Conservation (phyloP, 2,113 vertebrate species). For the Theristicus caerulescens region DNA sequence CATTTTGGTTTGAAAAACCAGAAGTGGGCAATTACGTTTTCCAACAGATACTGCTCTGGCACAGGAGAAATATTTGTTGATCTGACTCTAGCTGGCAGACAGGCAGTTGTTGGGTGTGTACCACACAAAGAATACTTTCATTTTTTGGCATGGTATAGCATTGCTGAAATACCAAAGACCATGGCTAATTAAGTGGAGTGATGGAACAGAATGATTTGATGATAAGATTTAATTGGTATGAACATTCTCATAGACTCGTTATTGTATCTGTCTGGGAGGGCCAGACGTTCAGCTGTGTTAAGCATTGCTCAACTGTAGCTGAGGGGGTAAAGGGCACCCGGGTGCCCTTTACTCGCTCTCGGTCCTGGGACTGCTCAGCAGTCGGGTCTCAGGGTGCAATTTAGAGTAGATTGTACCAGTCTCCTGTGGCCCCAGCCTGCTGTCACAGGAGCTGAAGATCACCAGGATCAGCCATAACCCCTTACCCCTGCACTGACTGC, state of each 20-base stretch:
- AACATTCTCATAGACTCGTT: constrained; percentile 6
- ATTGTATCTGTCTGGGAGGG: constrained; percentile 25
- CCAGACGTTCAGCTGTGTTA: neutral
- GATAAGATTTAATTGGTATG: constrained; percentile 54
- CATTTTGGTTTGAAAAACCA: constrained; percentile 12
- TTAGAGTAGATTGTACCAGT: neutral
- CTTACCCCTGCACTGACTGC: neutral
- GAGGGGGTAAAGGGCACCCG: neutral
- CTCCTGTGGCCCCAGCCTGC: neutral
- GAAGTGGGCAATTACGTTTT: neutral
- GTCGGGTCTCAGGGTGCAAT: neutral
- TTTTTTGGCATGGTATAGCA: constrained; percentile 33
- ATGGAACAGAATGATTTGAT: constrained; percentile 53
- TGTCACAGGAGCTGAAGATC: neutral
- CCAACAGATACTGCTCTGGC: neutral
- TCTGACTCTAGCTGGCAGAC: neutral
- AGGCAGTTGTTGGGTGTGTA: constrained; percentile 38
- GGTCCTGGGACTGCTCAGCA: neutral
- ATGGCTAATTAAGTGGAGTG: constrained; percentile 48
- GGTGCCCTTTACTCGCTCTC: neutral
- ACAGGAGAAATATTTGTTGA: neutral
- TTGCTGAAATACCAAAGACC: constrained; percentile 67
- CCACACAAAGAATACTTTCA: constrained; percentile 65
- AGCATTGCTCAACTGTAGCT: neutral
- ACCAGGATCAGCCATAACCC: neutral